These are phyloP conservation scores for Cinclus cinclus DNA, from an alignment of 2,113 vertebrate species.

Conservation along the genomic window DNA sequence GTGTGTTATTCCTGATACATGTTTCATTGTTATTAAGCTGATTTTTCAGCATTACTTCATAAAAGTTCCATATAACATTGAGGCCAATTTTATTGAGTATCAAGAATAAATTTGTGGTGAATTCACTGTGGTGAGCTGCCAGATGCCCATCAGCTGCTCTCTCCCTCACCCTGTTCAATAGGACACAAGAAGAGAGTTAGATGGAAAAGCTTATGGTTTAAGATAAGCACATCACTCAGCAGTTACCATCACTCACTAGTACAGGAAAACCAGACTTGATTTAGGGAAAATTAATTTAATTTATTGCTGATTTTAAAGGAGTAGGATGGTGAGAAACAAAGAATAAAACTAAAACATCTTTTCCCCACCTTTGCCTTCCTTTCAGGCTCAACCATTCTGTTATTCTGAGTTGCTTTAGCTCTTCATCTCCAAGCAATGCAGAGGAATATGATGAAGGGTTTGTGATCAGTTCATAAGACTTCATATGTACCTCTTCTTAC, in stretches of 20 bases:
- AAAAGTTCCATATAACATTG: neutral
- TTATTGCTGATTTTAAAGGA: neutral
- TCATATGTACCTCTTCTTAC: neutral
- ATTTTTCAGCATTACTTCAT: neutral
- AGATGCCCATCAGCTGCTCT: neutral
- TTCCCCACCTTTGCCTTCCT: neutral
- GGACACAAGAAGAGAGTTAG: neutral
- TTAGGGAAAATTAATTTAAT: neutral
- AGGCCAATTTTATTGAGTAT: neutral
- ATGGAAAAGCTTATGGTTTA: neutral
- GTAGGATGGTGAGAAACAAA: neutral
- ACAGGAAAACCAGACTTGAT: neutral
- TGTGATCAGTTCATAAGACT: neutral
- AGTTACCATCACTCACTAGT: neutral
- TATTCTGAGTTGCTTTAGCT: neutral
- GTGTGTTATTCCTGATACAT: neutral
- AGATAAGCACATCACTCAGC: neutral
- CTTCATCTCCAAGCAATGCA: neutral
- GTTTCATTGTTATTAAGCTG: neutral
- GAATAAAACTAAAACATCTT: neutral
- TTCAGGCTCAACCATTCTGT: neutral
- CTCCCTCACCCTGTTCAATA: neutral
- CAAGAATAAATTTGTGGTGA: neutral
- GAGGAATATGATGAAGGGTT: rapidly evolving
- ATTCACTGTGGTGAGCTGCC: neutral